Evolutionary conservation across 2,113 vertebrate genomes (phyloP), one percentile per base, ranked within the genome.

Genomic region (Condylura cristata): DNA sequence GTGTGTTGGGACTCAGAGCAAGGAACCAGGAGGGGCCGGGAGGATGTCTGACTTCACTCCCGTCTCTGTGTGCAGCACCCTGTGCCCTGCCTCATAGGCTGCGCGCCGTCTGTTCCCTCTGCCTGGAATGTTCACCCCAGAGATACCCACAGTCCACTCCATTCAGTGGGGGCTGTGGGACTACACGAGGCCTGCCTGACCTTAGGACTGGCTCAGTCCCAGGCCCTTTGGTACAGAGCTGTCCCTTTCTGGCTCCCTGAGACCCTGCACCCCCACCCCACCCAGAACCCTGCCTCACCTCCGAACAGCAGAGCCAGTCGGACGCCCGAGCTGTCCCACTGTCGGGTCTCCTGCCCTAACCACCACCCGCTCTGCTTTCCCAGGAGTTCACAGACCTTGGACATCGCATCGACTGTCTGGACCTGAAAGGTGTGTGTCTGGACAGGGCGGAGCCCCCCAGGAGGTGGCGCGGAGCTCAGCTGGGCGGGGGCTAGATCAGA

Each of bases 351-450:
- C 44, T 48, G 46, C 46, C 44, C 32, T 28, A 46, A 85, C 22
- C 18, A 6, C 4, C 0, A 0, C 9, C 44, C 17, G 0, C 65
- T 76, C 56, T 88, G 79, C 39, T 83, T 92, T 97, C 97, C 30
- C 92, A 99, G 99, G 99, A 99, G 89, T 98, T 99, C 71, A 98
- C 98, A 26, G 99, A 99, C 92, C 98, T 99, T 48, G 98, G 98
- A n/a, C 98, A 98, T 92, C 98, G 99, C 95, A 99, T 99, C n/a
- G 99, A 99, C 87, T 99, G 99, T 96, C 97, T 99, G 85, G 99
- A 99, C 97, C 98, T 99, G 4, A 99, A 99, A 98, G 99, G 99
- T 99, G 92, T 88, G 98, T 28, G 51, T 63, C 11, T 65, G 41
- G 68, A 18, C 8, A 30, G 44, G 9, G 48, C 8, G 0, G 0